Base-by-base conservation (phyloP, 2,113 vertebrate genomes). In the Muntiacus reevesi region DNA sequence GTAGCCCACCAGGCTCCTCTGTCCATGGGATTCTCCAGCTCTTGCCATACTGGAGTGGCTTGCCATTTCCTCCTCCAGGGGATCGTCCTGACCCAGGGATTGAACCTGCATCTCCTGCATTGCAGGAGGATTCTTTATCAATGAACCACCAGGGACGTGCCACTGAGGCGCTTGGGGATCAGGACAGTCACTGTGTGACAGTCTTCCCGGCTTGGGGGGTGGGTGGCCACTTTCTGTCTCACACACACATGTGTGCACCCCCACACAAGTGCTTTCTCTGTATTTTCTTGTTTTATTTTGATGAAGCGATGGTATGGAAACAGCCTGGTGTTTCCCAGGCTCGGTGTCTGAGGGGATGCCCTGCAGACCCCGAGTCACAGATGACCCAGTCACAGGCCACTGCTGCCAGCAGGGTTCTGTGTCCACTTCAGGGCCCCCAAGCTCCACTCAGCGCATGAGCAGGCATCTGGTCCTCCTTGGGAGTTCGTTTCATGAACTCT, bases 171-270 rank as follows among this genome's bases (percentile, higher is more conserved):
- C 19, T n/a, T 55, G 43, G 25, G 87, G 57, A 6, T 76, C 33
- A 30, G 15, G 76, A 30, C 9, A 19, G 1, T 36, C 12, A 15
- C 76, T 0, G 0, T 6, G 10, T 21, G 30, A 83, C 13, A 4
- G 40, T 54, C 33, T 85, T 25, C 25, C n/a, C 9, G 1, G 25
- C 7, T 59, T 21, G 27, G 15, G 83, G 25, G n/a, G 50, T 7
- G 30, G 40, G 40, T 40, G 59, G 57, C 17, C 47, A n/a, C 33
- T 57, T 27, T 28, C 55, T 87, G 21, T 67, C 8, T 45, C 17
- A 13, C 11, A 27, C n/a, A 19, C 12, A 52, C 11, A 9, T 9
- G 16, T 2, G 12, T 17, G 59, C 33, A 45, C 21, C 19, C 15
- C 2, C 13, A n/a, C 13, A 16, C 11, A 12, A 50, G n/a, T 57